phyloP scores from a whole-genome alignment of 2,888 invertebrate genomes.

The Malthinus seriepunctatus region DNA sequence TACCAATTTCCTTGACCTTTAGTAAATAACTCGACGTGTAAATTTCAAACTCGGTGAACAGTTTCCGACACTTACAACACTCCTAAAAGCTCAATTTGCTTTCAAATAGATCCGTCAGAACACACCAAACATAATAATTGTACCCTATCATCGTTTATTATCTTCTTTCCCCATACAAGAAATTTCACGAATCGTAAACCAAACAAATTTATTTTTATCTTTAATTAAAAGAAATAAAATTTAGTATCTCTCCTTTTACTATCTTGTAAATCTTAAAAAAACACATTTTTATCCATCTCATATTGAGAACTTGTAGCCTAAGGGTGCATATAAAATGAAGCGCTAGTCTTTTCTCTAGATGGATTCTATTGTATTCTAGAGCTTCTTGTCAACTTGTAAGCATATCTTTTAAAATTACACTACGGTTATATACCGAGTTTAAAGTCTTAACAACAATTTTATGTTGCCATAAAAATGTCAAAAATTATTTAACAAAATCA shows the following conservation, averaged over 20 bases:
- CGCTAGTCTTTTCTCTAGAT: slow-evolving; percentile 29
- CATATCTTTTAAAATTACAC: slow-evolving; percentile 28
- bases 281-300: slow-evolving; percentile 12
- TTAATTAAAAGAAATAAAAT: slow-evolving; percentile 1
- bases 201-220: too few relatives aligned
- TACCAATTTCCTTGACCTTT: too few relatives aligned
- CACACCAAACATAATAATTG: too few relatives aligned
- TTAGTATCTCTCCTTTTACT: slow-evolving; percentile 5
- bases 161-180: too few relatives aligned
- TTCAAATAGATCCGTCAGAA: too few relatives aligned
- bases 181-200: too few relatives aligned
- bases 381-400: slow-evolving; percentile 30
- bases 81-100: too few relatives aligned
- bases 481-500: too few relatives aligned
- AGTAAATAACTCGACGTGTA: too few relatives aligned
- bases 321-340: slow-evolving; percentile 35
- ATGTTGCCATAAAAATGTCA: neutral
- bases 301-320: slow-evolving; percentile 35
- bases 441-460: slow-evolving; percentile 23
- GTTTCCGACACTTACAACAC: too few relatives aligned
- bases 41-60: too few relatives aligned
- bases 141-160: too few relatives aligned
- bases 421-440: slow-evolving; percentile 19
- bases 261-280: slow-evolving; percentile 14
- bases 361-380: slow-evolving; percentile 29